Evolutionary conservation across 2,888 invertebrate genomes (phyloP), one percentile per base, ranked within the genome.

Genomic region (Microctonus hyperodae): DNA sequence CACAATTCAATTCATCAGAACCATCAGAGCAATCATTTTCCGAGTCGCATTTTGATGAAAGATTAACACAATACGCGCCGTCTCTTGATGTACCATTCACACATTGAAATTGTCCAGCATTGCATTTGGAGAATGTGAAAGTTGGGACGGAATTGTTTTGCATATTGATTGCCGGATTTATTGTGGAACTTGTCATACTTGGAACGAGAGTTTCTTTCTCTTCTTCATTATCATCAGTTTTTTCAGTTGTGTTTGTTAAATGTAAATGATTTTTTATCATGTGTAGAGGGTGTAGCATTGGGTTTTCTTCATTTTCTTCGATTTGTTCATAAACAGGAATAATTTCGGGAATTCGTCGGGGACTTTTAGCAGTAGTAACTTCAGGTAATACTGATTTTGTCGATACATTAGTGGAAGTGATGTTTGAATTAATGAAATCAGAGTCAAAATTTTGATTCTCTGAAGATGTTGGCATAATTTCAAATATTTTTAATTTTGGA

Each of bases 11-110:
- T 78, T 90, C 90, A 77, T 90, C 90, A 0, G 89, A 89, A 28
- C 87, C 88, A 75, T 90, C 90, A 0, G 86, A 87, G 73, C 90
- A 90, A 73, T 90, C 88, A 31, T 85, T 85, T 59, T 88, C 85
- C 0, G 88, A 88, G 78, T 90, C 89, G 70, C 89, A 89, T 76
- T 83, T 84, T 0, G 83, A 83, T 75, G 84, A 81, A 51, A 84
- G 78, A 57, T 84, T 81, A 9, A 89, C 86, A 74, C 89, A 89
- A 69, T 87, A 87, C 33, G 86, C 87, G 4, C 88, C 88, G 72
- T 88, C 88, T 69, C 85, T 86, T 0, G 88, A 86, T 0, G 88
- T 89, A 16, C 89, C 89, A 73, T 88, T 88, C 0, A 77, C 70
- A 72, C 89, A 89, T 73, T 88, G 88, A 75, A 88, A 89, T 77